Conservation (phyloP, 2,797 vertebrate genomes). For the Podarcis siculus region DNA sequence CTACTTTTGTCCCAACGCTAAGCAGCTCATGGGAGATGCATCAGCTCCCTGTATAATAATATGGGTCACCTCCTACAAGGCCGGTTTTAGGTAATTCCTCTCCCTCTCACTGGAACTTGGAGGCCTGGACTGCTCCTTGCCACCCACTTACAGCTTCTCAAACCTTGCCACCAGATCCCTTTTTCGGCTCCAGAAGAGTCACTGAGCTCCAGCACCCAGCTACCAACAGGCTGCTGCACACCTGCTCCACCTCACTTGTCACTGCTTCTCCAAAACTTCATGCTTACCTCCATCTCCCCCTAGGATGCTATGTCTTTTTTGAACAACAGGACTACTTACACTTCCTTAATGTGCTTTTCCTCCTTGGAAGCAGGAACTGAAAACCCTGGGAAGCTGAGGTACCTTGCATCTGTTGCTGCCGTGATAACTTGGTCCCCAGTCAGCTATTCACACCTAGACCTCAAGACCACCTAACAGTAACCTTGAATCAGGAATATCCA, state of each 20-base stretch:
- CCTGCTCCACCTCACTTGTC: neutral
- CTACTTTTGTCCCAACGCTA: too few relatives aligned
- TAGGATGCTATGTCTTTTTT: neutral
- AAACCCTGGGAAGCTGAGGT: neutral
- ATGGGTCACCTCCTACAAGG: neutral
- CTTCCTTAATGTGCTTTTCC: neutral
- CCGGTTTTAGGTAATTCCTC: neutral
- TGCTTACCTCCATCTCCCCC: neutral
- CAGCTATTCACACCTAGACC: neutral
- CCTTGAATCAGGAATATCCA: neutral
- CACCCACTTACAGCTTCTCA: too few relatives aligned
- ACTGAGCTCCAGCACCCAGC: neutral
- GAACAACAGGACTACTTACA: neutral
- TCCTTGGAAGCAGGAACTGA: neutral
- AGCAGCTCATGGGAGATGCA: too few relatives aligned
- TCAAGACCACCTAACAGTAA: neutral
- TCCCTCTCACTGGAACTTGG: neutral
- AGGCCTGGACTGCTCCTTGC: neutral
- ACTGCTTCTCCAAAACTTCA: neutral
- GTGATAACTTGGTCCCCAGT: neutral
- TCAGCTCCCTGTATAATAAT: neutral
- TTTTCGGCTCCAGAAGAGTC: neutral
- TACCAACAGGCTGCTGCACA: neutral
- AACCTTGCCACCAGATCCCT: too few relatives aligned
- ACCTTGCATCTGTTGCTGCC: neutral